These are phyloP conservation scores for Dryococelus australis DNA, from an alignment of 2,888 invertebrate species.

Conservation along the genomic window DNA sequence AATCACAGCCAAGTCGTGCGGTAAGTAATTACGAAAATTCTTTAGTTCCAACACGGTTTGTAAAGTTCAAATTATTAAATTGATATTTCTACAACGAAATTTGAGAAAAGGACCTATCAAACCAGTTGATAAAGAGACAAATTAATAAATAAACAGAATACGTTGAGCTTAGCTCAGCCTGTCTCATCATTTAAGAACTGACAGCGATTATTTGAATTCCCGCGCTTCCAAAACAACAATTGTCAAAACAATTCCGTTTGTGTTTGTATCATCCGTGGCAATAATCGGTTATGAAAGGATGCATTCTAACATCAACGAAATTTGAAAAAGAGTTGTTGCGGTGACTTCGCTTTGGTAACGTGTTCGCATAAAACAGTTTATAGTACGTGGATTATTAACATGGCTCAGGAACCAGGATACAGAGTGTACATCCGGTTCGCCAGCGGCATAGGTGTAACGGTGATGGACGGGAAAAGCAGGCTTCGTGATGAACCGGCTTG, in stretches of 20 bases:
- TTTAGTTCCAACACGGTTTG: too few relatives aligned
- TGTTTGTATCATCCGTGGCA: not conserved
- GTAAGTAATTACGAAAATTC: too few relatives aligned
- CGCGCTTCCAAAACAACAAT: not conserved
- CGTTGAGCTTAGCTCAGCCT: too few relatives aligned
- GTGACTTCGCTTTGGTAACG: not conserved
- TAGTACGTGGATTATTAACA: not conserved
- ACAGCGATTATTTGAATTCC: not conserved
- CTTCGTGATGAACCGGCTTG: slow-evolving; percentile 74
- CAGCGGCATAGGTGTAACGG: slow-evolving; percentile 26
- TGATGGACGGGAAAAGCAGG: slow-evolving; percentile 59
- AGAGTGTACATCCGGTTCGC: slow-evolving; percentile 6
- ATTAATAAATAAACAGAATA: too few relatives aligned
- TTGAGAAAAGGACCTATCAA: too few relatives aligned
- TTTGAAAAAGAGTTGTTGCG: not conserved
- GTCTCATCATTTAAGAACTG: too few relatives aligned
- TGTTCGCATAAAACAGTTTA: not conserved
- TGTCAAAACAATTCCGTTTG: not conserved
- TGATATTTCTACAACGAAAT: too few relatives aligned
- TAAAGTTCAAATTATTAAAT: too few relatives aligned
- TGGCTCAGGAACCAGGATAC: not conserved
- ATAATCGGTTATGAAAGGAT: not conserved
- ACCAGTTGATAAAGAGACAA: too few relatives aligned
- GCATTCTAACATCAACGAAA: not conserved
- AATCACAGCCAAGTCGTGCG: too few relatives aligned